These are phyloP conservation scores for Theodoxus fluviatilis DNA, from an alignment of 2,888 invertebrate species.

Conservation along the genomic window DNA sequence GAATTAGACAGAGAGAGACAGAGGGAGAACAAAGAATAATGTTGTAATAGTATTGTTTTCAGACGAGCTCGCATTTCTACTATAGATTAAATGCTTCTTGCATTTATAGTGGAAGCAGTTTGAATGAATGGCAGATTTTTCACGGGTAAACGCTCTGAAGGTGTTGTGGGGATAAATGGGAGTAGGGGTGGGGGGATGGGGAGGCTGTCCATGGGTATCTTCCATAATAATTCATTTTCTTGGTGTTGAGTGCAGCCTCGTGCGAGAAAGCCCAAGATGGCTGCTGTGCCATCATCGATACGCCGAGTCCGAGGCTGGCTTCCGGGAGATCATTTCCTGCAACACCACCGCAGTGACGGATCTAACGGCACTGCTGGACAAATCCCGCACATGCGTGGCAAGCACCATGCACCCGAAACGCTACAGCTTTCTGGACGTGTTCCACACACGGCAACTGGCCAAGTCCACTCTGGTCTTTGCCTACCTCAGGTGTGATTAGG, in stretches of 20 bases:
- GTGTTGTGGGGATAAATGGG: too few relatives aligned
- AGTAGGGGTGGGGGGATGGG: background rate
- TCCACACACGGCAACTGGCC: slow-evolving; percentile 42
- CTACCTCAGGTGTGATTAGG: slow-evolving; percentile 48
- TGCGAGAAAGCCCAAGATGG: slow-evolving; percentile 54
- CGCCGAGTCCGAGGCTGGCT: slow-evolving; percentile 43
- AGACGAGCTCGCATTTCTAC: background rate
- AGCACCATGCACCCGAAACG: slow-evolving; percentile 50
- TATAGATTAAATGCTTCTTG: too few relatives aligned
- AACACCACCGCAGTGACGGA: slow-evolving; percentile 47
- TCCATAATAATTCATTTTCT: background rate
- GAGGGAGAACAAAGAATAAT: background rate
- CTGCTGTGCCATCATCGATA: slow-evolving; percentile 48
- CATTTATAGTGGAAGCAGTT: too few relatives aligned
- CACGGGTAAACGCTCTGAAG: too few relatives aligned
- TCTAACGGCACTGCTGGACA: slow-evolving; percentile 46
- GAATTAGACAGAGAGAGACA: background rate
- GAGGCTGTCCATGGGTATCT: background rate
- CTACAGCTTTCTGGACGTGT: slow-evolving; percentile 46
- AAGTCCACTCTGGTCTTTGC: slow-evolving; percentile 45
- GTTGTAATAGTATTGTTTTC: too few relatives aligned
- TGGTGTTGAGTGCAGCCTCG: slow-evolving; percentile 44
- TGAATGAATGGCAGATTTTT: too few relatives aligned
- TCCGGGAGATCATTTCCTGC: slow-evolving; percentile 49
- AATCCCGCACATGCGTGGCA: slow-evolving; percentile 44